Base-by-base conservation (phyloP, 2,888 invertebrate genomes). In the Coenonympha glycerion region DNA sequence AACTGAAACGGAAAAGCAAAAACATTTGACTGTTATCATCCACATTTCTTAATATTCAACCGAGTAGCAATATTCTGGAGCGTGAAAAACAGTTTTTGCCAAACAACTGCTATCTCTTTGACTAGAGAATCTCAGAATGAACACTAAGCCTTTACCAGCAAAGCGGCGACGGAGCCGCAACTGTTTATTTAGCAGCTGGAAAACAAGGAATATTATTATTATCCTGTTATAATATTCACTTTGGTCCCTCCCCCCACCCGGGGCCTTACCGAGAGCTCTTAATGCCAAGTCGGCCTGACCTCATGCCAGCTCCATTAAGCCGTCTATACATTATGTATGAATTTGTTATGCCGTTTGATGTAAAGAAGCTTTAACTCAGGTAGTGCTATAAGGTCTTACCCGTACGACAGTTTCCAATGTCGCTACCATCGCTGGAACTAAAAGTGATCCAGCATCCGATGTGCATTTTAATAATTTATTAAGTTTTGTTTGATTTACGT, bases 291-390 rank as follows among this genome's bases (percentile, higher is more conserved):
- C 76, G 71, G 73, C 75, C 80, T 87, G 86, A 87, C 86, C 86
- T 85, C 85, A 82, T 82, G 80, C 73, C 79, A 72, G 78, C 77
- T 81, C 85, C 87, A 86, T 87, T 86, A 87, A 85, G 85, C 82
- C 79, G 82, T 80, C 80, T 83, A 86, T 87, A 86, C 85, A 87
- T 86, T 72, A 87, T 87, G 85, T 85, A 86, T 87, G 85, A 87
- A 83, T 85, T 82, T 85, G 83, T 84, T 85, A 86, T 86, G 85
- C 85, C 76, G 81, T 86, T 87, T 87, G 86, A 87, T 86, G 85
- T 85, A 81, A 86, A 84, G 82, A 83, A 83, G 87, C 81, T 77
- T 80, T 76, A 78, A 76, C 73, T 72, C 79, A 80, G 83, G 83
- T 84, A 85, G 81, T 79, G 75, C 73, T 69, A n/a, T n/a, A 74